Evolutionary conservation across 1,140 invertebrate species (phyloP).

Genomic region (Melitaea cinxia): DNA sequence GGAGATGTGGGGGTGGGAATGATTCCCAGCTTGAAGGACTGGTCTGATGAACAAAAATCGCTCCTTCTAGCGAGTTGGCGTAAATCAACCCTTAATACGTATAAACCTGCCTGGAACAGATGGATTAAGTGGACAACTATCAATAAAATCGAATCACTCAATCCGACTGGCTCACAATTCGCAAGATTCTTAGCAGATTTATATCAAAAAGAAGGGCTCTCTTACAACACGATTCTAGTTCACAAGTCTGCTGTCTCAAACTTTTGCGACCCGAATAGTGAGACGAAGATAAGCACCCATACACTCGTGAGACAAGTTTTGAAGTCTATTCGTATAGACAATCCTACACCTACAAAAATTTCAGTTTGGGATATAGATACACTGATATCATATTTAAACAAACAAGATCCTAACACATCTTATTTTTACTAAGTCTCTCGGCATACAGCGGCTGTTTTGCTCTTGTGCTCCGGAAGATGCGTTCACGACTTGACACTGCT

Average conservation of each 20-base stretch:
- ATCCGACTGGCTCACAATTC: neutral
- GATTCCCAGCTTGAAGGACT: neutral
- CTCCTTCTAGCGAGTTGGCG: neutral
- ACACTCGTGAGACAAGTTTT: slow-evolving; percentile 16
- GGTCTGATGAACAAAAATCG: neutral
- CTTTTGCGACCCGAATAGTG: slow-evolving; percentile 9
- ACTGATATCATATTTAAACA: neutral
- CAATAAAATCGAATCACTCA: neutral
- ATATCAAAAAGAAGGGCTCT: neutral
- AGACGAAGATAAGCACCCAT: neutral
- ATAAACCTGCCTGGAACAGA: slow-evolving; percentile 5
- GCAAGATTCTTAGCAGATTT: slow-evolving; percentile 18
- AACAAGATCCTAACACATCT: neutral
- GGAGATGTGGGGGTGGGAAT: too few species aligned
- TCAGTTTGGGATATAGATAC: slow-evolving; percentile 15
- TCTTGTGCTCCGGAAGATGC: slow-evolving; percentile 16
- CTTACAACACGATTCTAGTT: slow-evolving; percentile 7
- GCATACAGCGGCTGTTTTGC: slow-evolving; percentile 4
- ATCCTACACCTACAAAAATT: neutral
- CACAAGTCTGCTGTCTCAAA: slow-evolving; percentile 23
- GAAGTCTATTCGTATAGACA: slow-evolving; percentile 8
- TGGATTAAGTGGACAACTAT: slow-evolving; percentile 10
- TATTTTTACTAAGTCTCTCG: slow-evolving; percentile 14
- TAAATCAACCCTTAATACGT: neutral
- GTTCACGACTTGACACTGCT: slow-evolving; percentile 29